Base-by-base conservation (phyloP, 2,797 vertebrate species). In the Mastacembelus armatus region DNA sequence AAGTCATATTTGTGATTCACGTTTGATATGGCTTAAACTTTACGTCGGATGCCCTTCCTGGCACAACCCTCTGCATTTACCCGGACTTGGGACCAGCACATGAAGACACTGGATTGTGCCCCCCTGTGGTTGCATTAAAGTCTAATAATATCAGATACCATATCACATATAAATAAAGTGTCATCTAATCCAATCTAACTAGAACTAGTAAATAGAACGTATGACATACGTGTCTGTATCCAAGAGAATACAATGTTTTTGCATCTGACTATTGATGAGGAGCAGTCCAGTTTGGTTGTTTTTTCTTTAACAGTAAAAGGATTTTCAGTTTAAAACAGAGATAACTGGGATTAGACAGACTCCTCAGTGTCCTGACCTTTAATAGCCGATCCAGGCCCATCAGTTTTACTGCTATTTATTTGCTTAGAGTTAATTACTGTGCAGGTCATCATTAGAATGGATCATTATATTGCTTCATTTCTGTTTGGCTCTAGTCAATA, bases 351-450 rank as follows among this genome's bases (percentile, higher is more conserved):
- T 67, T 35, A 84, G 49, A 84, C 27, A 60, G 36, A 59, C 48
- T 70, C 65, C 61, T 77, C 62, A 29, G 58, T 1, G 18, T 29
- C 22, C 65, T 83, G 83, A 85, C 74, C 79, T 90, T 90, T 85
- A 60, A 49, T n/a, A 42, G 45, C 56, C 66, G 47, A 78, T 80
- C 63, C 48, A 66, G 39, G 4, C 21, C 60, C 43, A 44, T 80
- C 72, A 39, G 3, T 64, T 81, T 62, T 39, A 43, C 44, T 16
- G 57, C 67, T 60, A 58, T 81, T 72, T 10, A 85, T 88, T 74
- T 79, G 57, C 26, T 62, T 32, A 11, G 42, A 80, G 64, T 77
- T 86, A 83, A 86, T 90, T 84, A 78, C 75, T 57, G 60, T 55
- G 66, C 59, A 45, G 50, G 39, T 61, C 62, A 38, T 36, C 75